A percentile compares a stretch with the other conserved stretches of the same genome.
Evolutionary conservation across 2,113 vertebrate species (phyloP).

Genomic region (Micronycteris hirsuta): DNA sequence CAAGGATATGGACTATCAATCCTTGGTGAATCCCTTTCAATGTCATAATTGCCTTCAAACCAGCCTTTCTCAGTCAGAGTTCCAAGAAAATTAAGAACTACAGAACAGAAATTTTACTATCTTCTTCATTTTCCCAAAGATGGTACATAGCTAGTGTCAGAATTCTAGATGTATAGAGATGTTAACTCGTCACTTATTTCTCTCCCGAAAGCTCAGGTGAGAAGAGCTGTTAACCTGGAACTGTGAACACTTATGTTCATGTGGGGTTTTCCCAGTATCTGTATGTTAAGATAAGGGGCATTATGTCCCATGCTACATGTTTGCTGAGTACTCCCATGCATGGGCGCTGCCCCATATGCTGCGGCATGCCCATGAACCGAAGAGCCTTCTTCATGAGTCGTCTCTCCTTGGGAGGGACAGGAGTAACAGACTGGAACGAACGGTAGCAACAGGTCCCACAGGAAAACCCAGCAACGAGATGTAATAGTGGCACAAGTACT

Average conservation of each 20-base stretch:
- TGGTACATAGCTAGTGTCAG: not conserved
- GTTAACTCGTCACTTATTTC: no score
- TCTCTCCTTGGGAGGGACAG: not conserved
- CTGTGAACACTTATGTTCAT: not conserved
- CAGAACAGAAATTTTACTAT: not conserved
- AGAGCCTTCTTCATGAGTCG: no score
- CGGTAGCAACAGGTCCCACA: not conserved
- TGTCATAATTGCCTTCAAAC: not conserved
- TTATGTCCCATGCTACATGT: fast-evolving
- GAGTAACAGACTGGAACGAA: fast-evolving
- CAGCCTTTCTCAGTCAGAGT: not conserved
- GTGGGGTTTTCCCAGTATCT: no score
- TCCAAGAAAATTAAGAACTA: not conserved
- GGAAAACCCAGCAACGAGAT: not conserved
- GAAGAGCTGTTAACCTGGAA: not conserved
- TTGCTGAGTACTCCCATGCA: fast-evolving
- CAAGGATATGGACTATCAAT: not conserved
- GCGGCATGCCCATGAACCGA: fast-evolving
- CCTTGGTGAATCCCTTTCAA: not conserved
- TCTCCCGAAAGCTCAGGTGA: not conserved
- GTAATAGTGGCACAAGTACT: fast-evolving
- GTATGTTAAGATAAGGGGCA: not conserved
- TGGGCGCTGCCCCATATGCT: fast-evolving
- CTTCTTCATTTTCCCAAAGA: not conserved
- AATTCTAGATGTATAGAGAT: not conserved